These are phyloP conservation scores for Heterochromis multidens DNA, from an alignment of 2,113 vertebrate genomes.

Conservation along the genomic window DNA sequence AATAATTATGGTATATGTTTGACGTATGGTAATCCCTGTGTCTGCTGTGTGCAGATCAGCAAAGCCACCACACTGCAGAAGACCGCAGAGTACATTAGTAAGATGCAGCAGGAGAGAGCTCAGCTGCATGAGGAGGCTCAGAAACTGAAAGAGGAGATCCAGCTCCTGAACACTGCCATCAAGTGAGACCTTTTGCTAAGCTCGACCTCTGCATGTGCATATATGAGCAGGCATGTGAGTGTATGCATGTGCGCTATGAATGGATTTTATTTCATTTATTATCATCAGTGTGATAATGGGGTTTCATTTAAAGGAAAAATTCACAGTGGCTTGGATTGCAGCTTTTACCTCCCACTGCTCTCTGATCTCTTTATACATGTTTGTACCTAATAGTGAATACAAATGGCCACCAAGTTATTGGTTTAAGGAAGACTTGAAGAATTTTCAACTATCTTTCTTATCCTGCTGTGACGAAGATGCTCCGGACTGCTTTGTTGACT, in stretches of 20 bases:
- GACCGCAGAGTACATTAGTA: conserved; percentile 91
- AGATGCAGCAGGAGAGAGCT: conserved; percentile 92
- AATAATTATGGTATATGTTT: background rate
- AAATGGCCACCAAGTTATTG: background rate
- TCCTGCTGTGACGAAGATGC: background rate
- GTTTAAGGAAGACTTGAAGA: too few species aligned
- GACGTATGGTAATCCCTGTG: background rate
- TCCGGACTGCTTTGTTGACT: background rate
- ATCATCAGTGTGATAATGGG: too few species aligned
- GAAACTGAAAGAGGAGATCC: conserved; percentile 86
- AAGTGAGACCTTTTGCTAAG: conserved; percentile 76
- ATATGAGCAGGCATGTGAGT: background rate
- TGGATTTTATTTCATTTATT: too few species aligned
- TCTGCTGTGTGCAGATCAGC: conserved; percentile 81
- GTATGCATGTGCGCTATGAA: background rate
- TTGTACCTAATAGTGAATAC: background rate
- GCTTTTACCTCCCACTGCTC: background rate
- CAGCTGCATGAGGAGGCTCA: conserved; percentile 91
- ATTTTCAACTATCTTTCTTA: background rate
- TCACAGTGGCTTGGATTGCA: background rate
- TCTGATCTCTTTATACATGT: too few species aligned
- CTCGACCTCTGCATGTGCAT: background rate
- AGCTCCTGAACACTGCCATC: conserved; percentile 88
- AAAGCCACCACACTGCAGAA: conserved; percentile 96
- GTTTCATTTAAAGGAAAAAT: background rate